Percentiles rank a stretch among this genome's conserved stretches.
These are phyloP conservation scores for Sepiola atlantica DNA, from an alignment of 2,888 invertebrate species.

Conservation along the genomic window DNA sequence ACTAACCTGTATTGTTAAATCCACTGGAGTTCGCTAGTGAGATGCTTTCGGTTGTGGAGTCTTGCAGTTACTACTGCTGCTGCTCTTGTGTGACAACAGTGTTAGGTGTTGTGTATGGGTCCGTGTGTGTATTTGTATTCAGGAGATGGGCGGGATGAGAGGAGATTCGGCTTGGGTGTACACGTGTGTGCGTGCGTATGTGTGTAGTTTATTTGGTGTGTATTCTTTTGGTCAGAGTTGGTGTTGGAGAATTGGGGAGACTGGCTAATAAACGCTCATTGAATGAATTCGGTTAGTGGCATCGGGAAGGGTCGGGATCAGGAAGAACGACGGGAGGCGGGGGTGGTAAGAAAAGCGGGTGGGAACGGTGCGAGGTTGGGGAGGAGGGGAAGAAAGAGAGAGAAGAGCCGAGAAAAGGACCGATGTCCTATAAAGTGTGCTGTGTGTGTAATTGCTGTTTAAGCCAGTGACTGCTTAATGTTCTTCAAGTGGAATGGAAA, in stretches of 20 bases:
- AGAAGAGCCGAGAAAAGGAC: conserved; percentile 8
- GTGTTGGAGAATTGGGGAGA: neutral
- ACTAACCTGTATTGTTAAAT: conserved; percentile 32
- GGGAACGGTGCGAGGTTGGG: too few species aligned
- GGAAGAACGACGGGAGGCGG: neutral
- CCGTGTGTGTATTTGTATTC: neutral
- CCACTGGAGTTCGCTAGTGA: conserved; percentile 32
- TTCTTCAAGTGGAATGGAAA: conserved; percentile 32
- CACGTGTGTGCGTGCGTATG: neutral
- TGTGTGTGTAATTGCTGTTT: conserved; percentile 32
- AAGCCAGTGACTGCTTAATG: conserved; percentile 32
- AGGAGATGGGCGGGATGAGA: neutral
- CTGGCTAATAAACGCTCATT: neutral
- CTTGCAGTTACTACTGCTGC: conserved; percentile 32
- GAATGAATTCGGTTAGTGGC: neutral
- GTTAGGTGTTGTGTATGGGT: conserved; percentile 32
- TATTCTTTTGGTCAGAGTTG: neutral
- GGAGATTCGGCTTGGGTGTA: too few species aligned
- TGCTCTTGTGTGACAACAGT: conserved; percentile 8
- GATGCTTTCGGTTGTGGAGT: neutral
- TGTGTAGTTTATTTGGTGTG: conserved; percentile 32
- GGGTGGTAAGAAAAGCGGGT: neutral
- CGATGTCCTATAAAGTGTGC: neutral
- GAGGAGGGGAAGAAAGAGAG: neutral
- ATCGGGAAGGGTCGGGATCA: neutral